A percentile compares a stretch with the other conserved stretches of the same genome.
Evolutionary conservation across 2,888 invertebrate genomes (phyloP).

Genomic region (Chelonus formosanus): DNA sequence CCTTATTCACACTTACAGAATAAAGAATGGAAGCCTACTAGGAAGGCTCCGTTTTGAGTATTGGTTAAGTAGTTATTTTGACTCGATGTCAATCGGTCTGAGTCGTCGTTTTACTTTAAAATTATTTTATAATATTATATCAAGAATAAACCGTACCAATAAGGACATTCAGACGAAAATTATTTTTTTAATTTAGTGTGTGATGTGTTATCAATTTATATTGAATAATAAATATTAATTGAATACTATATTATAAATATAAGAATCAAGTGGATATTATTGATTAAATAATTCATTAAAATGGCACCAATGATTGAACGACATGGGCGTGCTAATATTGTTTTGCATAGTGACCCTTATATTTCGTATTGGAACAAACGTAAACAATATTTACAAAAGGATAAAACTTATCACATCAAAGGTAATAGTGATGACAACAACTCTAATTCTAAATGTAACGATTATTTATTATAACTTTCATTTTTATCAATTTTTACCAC

Average conservation of each 20-base stretch:
- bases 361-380: constrained; percentile 47
- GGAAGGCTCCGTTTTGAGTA: neutral
- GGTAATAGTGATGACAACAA: constrained; percentile 29
- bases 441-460: neutral
- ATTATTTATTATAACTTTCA: too few species aligned
- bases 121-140: too few species aligned
- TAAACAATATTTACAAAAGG: constrained; percentile 47
- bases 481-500: too few species aligned
- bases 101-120: too few species aligned
- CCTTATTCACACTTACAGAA: neutral
- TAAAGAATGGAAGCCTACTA: neutral
- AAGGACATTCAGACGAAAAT: too few species aligned
- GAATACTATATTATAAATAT: neutral
- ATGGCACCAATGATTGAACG: constrained; percentile 51
- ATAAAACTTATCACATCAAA: constrained; percentile 37
- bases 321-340: constrained; percentile 39
- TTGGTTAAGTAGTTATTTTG: neutral
- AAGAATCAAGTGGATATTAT: neutral
- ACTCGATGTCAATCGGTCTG: too few species aligned
- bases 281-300: constrained; percentile 14
- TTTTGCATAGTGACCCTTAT: constrained; percentile 48
- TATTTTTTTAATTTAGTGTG: too few species aligned
- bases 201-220: neutral
- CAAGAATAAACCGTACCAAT: too few species aligned
- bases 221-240: neutral